Conservation (phyloP, 37 sponge, comb jelly and placozoan genomes). For the Spongia lamella region DNA sequence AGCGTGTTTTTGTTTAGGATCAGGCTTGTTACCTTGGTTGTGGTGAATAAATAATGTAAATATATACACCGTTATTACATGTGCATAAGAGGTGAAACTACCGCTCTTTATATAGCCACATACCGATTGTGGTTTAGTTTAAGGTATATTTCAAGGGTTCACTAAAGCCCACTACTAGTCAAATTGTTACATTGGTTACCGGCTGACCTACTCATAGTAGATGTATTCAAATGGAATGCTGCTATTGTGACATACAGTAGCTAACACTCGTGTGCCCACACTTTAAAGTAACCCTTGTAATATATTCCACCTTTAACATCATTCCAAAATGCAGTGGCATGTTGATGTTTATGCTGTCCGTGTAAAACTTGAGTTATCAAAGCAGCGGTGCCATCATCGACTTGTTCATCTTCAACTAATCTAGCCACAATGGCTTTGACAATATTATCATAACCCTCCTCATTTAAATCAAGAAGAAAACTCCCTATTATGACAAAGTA, state of each 20-base stretch:
- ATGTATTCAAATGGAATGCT: too few species aligned
- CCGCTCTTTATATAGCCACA: too few species aligned
- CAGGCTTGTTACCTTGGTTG: too few species aligned
- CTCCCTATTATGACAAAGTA: background rate
- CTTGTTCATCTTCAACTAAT: constrained; percentile 7
- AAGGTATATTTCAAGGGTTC: too few species aligned
- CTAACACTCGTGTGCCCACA: background rate
- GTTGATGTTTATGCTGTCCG: constrained; percentile 48
- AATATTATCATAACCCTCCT: constrained; percentile 32
- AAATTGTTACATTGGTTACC: too few species aligned
- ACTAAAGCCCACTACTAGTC: too few species aligned
- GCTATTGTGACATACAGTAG: too few species aligned
- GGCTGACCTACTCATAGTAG: too few species aligned
- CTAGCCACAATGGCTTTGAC: constrained; percentile 25
- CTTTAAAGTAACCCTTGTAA: background rate
- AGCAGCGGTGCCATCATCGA: constrained; percentile 1
- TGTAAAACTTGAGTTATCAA: constrained; percentile 37
- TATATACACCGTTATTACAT: too few species aligned
- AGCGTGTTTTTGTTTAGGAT: background rate
- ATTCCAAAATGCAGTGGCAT: constrained; percentile 36
- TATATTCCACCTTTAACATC: constrained; percentile 11
- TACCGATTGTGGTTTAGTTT: too few species aligned
- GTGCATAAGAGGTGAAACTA: too few species aligned
- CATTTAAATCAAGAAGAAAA: background rate
- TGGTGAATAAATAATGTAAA: too few species aligned